A percentile compares a stretch with the other conserved stretches of the same genome.
Evolutionary conservation across 2,113 vertebrate genomes (phyloP).

Genomic region (Bubo bubo): DNA sequence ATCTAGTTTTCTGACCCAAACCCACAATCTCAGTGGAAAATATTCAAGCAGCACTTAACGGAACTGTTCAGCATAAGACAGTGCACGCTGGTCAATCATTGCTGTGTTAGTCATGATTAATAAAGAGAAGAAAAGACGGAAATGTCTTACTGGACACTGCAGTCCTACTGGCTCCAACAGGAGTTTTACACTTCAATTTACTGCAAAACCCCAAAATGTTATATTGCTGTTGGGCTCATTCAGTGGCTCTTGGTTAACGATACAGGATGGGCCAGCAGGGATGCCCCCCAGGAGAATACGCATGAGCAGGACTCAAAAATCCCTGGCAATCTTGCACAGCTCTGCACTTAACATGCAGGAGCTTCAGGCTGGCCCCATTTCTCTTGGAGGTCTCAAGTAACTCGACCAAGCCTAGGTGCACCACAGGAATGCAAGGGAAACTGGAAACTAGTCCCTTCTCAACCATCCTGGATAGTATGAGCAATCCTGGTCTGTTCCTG

Average conservation of each 20-base stretch:
- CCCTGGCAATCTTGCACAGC: not conserved
- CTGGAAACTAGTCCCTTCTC: not conserved
- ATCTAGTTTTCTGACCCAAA: not conserved
- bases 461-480: not conserved
- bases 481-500: not conserved
- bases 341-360: not conserved
- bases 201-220: not conserved
- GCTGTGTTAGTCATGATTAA: not conserved
- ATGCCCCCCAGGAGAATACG: not conserved
- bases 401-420: not conserved
- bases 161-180: not conserved
- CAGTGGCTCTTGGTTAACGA: not conserved
- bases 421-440: not conserved
- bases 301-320: not conserved
- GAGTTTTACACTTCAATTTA: not conserved
- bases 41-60: not conserved
- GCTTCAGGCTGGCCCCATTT: not conserved
- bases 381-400: not conserved
- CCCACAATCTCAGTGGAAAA: not conserved
- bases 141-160: not conserved
- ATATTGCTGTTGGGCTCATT: not conserved
- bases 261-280: not conserved
- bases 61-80: not conserved
- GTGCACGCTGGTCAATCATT: not conserved
- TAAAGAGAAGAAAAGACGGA: not conserved